These are phyloP conservation scores for Strix uralensis DNA, from an alignment of 2,113 vertebrate species.

Conservation along the genomic window DNA sequence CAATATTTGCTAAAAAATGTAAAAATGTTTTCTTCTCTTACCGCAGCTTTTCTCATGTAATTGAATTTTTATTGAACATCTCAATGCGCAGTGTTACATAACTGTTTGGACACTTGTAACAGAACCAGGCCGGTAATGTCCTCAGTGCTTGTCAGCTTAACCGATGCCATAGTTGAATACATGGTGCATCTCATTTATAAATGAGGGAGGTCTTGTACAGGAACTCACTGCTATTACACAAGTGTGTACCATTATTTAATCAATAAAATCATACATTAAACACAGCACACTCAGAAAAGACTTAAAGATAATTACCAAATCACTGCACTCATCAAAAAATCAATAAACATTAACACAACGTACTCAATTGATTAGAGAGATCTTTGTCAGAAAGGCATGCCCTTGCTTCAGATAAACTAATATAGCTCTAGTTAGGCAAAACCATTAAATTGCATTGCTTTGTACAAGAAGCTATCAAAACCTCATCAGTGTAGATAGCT, in stretches of 20 bases:
- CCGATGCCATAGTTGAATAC: not conserved
- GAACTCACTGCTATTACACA: not conserved
- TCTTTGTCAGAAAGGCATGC: not conserved
- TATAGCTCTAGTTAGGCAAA: not conserved
- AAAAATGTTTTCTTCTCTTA: not conserved
- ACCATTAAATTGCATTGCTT: not conserved
- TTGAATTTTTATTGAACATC: not conserved
- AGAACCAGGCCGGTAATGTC: not conserved
- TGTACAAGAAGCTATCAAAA: not conserved
- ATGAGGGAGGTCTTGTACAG: not conserved
- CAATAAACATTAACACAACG: rapidly evolving
- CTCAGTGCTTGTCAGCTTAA: not conserved
- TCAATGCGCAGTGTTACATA: not conserved
- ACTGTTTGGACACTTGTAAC: not conserved
- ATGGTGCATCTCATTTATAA: not conserved
- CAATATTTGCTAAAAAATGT: not conserved
- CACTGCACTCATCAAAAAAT: not conserved
- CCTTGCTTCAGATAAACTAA: not conserved
- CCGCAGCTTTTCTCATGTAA: not conserved
- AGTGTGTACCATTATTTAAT: not conserved
- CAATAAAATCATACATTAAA: not conserved
- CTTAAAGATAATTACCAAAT: not conserved
- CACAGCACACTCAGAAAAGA: not conserved
- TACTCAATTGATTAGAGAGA: not conserved
- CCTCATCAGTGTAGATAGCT: not conserved